Conservation (phyloP, 2,797 vertebrate genomes). For the Dipus sagitta region DNA sequence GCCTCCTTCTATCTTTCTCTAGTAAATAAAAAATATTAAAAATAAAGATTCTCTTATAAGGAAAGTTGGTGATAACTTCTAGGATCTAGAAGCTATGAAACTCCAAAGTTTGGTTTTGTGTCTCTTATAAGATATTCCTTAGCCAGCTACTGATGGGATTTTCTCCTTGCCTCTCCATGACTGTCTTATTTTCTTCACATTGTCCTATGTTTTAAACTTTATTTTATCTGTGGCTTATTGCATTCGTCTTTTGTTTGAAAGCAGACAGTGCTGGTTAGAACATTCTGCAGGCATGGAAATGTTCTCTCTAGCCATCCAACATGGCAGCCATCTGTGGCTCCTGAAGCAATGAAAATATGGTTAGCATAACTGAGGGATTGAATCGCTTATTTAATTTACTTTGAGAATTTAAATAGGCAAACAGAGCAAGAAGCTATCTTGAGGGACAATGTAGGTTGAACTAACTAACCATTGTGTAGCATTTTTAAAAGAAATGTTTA, state of each 20-base stretch:
- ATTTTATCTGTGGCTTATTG: constrained; percentile 6
- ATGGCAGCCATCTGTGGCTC: neutral
- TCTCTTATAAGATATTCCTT: neutral
- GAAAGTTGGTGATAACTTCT: neutral
- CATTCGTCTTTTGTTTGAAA: constrained; percentile 6
- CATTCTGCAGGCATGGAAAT: neutral
- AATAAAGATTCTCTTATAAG: constrained; percentile 19
- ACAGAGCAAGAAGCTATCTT: neutral
- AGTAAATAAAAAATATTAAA: too few relatives aligned
- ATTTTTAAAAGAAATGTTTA: neutral
- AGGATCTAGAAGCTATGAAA: neutral
- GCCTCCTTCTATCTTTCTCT: too few relatives aligned
- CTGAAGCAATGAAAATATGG: neutral
- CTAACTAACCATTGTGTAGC: neutral
- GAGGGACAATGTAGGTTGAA: neutral
- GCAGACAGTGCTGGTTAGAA: neutral
- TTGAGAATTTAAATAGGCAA: constrained; percentile 12
- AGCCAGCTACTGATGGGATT: neutral
- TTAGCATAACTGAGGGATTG: neutral
- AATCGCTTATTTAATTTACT: constrained; percentile 26
- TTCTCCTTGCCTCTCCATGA: neutral
- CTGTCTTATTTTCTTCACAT: constrained; percentile 3
- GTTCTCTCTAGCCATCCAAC: neutral
- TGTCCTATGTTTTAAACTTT: neutral
- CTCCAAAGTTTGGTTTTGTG: neutral